Conservation (phyloP, 1,140 invertebrate genomes). For the Papilio dardanus region DNA sequence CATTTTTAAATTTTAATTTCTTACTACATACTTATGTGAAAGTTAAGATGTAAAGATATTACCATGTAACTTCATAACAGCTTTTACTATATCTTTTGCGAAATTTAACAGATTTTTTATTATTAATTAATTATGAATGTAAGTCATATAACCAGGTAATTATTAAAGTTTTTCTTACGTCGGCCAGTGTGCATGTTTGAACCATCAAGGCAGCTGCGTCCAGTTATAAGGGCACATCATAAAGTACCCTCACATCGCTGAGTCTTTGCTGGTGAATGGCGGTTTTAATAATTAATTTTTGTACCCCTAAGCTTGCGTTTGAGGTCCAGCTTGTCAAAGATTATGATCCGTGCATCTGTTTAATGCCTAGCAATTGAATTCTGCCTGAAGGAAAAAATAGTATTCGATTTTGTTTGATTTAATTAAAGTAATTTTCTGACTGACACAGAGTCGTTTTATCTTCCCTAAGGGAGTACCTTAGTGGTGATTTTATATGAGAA, state of each 20-base stretch:
- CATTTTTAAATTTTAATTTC: too few species aligned
- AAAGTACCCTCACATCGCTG: constrained; percentile 46
- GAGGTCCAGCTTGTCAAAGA: constrained; percentile 56
- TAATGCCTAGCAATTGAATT: neutral
- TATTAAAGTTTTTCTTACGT: constrained; percentile 25
- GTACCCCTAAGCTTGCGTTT: constrained; percentile 57
- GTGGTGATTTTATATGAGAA: too few species aligned
- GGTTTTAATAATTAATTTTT: constrained; percentile 61
- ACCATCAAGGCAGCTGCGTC: constrained; percentile 54
- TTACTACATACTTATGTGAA: too few species aligned
- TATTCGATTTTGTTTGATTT: too few species aligned
- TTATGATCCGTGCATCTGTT: constrained; percentile 2
- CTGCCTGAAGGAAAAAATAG: neutral
- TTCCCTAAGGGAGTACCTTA: too few species aligned
- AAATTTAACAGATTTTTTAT: too few species aligned
- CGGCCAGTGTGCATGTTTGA: constrained; percentile 21
- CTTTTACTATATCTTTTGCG: too few species aligned
- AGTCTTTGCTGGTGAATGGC: constrained; percentile 43
- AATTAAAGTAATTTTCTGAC: too few species aligned
- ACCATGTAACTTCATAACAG: too few species aligned
- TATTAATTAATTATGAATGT: too few species aligned
- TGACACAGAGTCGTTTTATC: too few species aligned
- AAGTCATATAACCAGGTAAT: neutral
- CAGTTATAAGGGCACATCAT: constrained; percentile 44
- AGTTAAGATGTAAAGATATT: too few species aligned